These are phyloP conservation scores for Aphyosemion australe DNA, from an alignment of 2,113 vertebrate species.

Conservation along the genomic window DNA sequence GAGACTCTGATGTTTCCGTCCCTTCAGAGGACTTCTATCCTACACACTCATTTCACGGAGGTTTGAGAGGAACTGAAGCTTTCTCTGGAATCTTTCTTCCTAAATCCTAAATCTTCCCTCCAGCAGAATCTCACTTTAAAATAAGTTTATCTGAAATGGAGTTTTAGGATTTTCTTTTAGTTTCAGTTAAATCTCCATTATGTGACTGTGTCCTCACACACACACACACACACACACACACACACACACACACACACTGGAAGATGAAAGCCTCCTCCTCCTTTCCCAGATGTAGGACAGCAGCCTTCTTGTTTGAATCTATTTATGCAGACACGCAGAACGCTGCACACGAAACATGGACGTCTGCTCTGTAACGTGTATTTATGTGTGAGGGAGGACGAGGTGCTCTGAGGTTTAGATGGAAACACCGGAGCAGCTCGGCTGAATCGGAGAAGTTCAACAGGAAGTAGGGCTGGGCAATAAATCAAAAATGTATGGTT, in stretches of 20 bases:
- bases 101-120: neutral
- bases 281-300: slow-evolving; percentile 65
- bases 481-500: no score
- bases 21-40: neutral
- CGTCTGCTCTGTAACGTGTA: neutral
- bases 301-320: slow-evolving; percentile 22
- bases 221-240: slow-evolving; percentile 35
- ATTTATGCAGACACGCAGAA: slow-evolving; percentile 4
- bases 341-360: neutral
- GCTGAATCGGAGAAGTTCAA: neutral
- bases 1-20: slow-evolving; percentile 1
- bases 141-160: neutral
- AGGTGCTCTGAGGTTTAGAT: neutral
- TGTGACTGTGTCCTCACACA: slow-evolving; percentile 3
- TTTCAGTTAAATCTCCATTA: neutral
- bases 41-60: neutral
- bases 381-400: neutral
- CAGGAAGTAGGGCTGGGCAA: no score
- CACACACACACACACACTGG: slow-evolving; percentile 40
- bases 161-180: neutral
- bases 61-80: neutral
- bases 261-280: slow-evolving; percentile 69
- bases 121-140: neutral
- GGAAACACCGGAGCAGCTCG: neutral
- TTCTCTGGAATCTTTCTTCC: neutral